These are phyloP conservation scores for Tachina lurida DNA, from an alignment of 2,888 invertebrate genomes.

Conservation along the genomic window DNA sequence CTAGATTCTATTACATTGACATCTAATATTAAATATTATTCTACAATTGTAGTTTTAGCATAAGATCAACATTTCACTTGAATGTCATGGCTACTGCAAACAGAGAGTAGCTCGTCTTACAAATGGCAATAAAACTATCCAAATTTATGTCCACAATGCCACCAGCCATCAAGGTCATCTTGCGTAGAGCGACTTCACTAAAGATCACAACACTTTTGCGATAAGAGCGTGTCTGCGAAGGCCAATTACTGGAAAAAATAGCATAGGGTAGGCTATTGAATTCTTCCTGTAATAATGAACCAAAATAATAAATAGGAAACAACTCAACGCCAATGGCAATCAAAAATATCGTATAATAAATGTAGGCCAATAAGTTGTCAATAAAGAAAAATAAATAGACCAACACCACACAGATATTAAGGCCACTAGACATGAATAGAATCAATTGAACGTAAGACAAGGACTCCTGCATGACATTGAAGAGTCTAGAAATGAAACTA, in stretches of 20 bases:
- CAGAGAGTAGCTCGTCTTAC: conserved; percentile 71
- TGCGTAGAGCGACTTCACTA: conserved; percentile 55
- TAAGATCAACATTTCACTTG: not conserved
- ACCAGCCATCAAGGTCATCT: conserved; percentile 64
- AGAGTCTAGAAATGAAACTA: conserved; percentile 56
- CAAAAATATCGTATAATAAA: conserved; percentile 64
- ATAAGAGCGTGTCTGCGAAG: conserved; percentile 54
- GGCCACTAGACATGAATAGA: conserved; percentile 63
- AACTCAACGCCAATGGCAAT: conserved; percentile 66
- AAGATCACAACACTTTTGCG: conserved; percentile 66
- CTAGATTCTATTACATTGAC: too few relatives aligned
- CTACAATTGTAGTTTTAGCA: not conserved
- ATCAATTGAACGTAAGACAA: conserved; percentile 62
- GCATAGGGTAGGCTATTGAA: conserved; percentile 68
- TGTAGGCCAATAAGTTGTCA: conserved; percentile 56
- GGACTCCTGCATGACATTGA: conserved; percentile 43
- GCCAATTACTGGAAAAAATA: conserved; percentile 73
- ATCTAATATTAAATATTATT: too few relatives aligned
- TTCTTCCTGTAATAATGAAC: conserved; percentile 69
- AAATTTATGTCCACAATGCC: conserved; percentile 71
- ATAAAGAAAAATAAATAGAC: conserved; percentile 68
- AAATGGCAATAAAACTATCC: conserved; percentile 71
- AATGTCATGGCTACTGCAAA: conserved; percentile 69
- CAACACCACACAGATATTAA: conserved; percentile 68
- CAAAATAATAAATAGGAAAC: conserved; percentile 72